phyloP scores from a whole-genome alignment of 2,797 vertebrate species.

The Poecile montanus region DNA sequence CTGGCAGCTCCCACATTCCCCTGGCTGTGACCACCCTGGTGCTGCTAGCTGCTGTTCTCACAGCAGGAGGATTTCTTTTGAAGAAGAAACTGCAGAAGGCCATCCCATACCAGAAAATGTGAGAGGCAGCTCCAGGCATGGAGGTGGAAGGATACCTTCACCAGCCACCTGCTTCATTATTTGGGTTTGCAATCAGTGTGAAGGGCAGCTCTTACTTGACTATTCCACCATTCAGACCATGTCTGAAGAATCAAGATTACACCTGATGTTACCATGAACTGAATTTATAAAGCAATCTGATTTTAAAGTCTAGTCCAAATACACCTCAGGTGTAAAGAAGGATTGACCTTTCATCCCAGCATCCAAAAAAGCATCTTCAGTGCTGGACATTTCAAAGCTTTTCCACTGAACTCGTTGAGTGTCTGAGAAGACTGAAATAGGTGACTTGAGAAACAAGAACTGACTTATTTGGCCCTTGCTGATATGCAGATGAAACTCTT shows the following conservation, averaged over 20 bases:
- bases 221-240: background rate
- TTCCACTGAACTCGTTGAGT: background rate
- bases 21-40: background rate
- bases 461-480: background rate
- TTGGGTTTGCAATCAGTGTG: background rate
- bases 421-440: background rate
- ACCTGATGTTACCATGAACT: background rate
- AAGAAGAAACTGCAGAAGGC: background rate
- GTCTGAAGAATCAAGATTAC: background rate
- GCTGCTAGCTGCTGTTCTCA: background rate
- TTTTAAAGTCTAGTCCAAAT: background rate
- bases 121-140: background rate
- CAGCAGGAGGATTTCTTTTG: slow-evolving; percentile 3
- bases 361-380: background rate
- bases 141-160: background rate
- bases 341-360: background rate
- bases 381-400: background rate
- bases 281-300: background rate
- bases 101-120: background rate
- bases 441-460: background rate
- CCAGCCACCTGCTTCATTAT: background rate
- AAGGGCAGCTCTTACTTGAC: background rate
- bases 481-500: background rate
- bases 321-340: background rate
- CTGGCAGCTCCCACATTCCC: background rate